phyloP scores from a whole-genome alignment of 1,140 invertebrate genomes.

The Triops cancriformis region DNA sequence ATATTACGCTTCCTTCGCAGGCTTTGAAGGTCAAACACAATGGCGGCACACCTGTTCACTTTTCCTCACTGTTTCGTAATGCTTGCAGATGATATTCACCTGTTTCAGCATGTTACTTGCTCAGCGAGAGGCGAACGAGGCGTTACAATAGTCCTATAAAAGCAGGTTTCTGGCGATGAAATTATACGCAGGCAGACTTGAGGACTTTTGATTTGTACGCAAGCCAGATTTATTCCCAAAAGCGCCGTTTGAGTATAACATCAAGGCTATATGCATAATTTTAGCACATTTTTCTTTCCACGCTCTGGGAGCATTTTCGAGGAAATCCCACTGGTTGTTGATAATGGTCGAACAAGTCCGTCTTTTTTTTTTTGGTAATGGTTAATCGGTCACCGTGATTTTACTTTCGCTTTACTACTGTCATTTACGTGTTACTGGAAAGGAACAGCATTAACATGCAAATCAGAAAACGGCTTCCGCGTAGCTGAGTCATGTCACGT shows the following conservation, averaged over 20 bases:
- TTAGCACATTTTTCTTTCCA: too few relatives aligned
- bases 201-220: too few relatives aligned
- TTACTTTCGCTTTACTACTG: neutral
- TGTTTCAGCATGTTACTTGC: neutral
- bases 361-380: too few relatives aligned
- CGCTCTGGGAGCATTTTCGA: too few relatives aligned
- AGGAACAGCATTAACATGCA: neutral
- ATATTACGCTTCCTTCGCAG: neutral
- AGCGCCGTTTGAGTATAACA: too few relatives aligned
- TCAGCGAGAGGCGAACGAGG: neutral
- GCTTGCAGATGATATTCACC: neutral
- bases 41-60: neutral
- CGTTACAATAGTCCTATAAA: neutral
- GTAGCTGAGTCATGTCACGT: constrained; percentile 3
- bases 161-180: too few relatives aligned
- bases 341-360: too few relatives aligned
- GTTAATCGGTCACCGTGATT: neutral
- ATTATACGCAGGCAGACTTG: too few relatives aligned
- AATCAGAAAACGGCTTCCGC: neutral
- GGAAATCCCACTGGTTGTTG: too few relatives aligned
- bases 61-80: neutral
- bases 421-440: neutral
- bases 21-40: neutral
- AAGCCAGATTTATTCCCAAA: too few relatives aligned
- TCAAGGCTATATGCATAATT: too few relatives aligned